Evolutionary conservation across 1,140 invertebrate genomes (phyloP), one percentile per base, ranked within the genome.

Genomic region (Orussus abietinus): DNA sequence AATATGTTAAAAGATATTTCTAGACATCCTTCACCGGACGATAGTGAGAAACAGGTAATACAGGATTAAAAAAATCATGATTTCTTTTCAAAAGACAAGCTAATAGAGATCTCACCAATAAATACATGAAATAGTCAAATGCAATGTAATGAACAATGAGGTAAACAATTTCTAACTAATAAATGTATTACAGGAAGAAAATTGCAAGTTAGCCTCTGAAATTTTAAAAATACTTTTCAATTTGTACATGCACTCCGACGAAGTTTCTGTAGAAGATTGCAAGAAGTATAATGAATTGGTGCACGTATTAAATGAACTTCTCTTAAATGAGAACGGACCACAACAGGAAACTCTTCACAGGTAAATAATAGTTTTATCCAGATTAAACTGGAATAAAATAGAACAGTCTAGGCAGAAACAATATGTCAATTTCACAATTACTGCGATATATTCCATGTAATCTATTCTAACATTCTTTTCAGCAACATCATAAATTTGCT

Each of bases 141-240:
- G 32, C 12, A 48, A 39, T 18, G 44, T 51, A 10, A 47, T 51
- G 36, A 29, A 54, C 29, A 46, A 47, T 17, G 18, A 45, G 4
- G 28, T 13, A 11, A 25, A 48, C 38, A 51, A 46, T 28, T 32
- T 38, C 31, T 17, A 42, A 41, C 21, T 46, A 47, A 42, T 40
- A 18, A 28, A 49, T 51, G 47, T 51, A 50, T 71, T 74, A 28
- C 51, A 87, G 75, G 79, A 84, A 60, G 64, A 76, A 31, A 75
- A 89, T 59, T 77, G 83, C 25, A 82, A 83, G 37, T 72, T 93
- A 26, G 72, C 80, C 15, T 87, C 82, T 69, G 92, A 96, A 75
- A 81, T 91, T 49, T 76, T 96, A 5, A 96, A 96, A 74, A 82
- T 86, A 9, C 75, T 96, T 42, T 97, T 95, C 63, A 96, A 95